Evolutionary conservation across 2,888 invertebrate species (phyloP).

Genomic region (Dicycla oo): DNA sequence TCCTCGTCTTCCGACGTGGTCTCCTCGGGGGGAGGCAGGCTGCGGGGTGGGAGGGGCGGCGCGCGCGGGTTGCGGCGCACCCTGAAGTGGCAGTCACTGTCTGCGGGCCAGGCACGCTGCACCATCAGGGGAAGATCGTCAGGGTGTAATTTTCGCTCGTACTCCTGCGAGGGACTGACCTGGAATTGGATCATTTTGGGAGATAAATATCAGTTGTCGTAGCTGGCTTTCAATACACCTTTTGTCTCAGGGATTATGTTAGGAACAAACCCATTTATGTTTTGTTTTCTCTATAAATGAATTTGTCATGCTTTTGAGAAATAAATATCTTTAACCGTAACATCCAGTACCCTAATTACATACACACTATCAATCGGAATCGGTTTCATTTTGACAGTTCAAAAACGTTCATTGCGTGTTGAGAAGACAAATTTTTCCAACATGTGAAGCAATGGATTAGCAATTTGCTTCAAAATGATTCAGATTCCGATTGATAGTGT

Average conservation of each 20-base stretch:
- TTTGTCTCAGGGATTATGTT: background rate
- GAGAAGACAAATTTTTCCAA: too few relatives aligned
- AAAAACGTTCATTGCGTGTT: too few relatives aligned
- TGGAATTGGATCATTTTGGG: slow-evolving; percentile 70
- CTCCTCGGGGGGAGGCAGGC: slow-evolving; percentile 81
- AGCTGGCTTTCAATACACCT: background rate
- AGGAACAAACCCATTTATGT: too few relatives aligned
- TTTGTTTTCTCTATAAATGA: too few relatives aligned
- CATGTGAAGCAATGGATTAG: too few relatives aligned
- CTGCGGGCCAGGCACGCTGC: slow-evolving; percentile 93
- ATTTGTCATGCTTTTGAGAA: too few relatives aligned
- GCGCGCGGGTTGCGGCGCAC: slow-evolving; percentile 95
- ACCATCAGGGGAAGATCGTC: slow-evolving; percentile 96
- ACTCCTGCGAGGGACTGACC: slow-evolving; percentile 95
- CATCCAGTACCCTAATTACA: too few relatives aligned
- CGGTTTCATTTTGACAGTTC: too few relatives aligned
- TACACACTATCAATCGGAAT: too few relatives aligned
- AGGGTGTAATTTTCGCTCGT: slow-evolving; percentile 96
- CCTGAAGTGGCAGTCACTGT: slow-evolving; percentile 94
- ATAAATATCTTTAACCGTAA: too few relatives aligned
- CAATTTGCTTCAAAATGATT: too few relatives aligned
- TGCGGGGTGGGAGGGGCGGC: slow-evolving; percentile 93
- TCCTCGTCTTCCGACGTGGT: slow-evolving; percentile 78
- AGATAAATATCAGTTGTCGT: background rate
- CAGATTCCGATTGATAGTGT: too few relatives aligned